A percentile compares a stretch with the other conserved stretches of the same genome.
Conservation (phyloP, 2,888 invertebrate species). For the Papilio gigon region DNA sequence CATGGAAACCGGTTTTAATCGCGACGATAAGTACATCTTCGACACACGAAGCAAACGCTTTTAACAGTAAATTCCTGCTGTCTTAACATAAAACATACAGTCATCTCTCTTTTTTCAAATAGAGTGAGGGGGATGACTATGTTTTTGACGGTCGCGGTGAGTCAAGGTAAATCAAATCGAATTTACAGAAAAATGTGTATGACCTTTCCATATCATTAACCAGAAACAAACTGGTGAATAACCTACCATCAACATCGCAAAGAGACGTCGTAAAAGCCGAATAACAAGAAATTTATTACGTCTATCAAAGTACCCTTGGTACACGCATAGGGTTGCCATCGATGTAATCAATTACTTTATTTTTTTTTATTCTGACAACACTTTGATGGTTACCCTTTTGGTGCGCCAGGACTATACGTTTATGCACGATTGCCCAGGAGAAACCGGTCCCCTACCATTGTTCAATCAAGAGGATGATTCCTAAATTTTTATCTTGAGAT, state of each 20-base stretch:
- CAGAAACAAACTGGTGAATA: constrained; percentile 26
- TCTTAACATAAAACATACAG: neutral
- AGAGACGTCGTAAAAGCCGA: constrained; percentile 30
- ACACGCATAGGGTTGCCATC: constrained; percentile 3
- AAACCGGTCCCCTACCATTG: neutral
- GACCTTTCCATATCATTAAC: constrained; percentile 24
- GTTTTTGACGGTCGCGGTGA: neutral
- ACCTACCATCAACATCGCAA: constrained; percentile 26
- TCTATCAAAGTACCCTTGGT: constrained; percentile 18
- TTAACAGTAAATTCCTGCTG: neutral
- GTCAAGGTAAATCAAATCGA: too few species aligned
- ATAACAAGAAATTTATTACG: constrained; percentile 31
- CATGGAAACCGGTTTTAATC: neutral
- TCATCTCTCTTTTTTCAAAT: neutral
- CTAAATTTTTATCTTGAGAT: neutral
- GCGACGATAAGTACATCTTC: neutral
- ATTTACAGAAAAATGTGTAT: neutral
- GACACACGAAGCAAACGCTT: neutral
- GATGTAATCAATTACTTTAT: constrained; percentile 3
- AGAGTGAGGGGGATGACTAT: neutral
- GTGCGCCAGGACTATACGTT: constrained; percentile 20
- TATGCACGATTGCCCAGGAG: constrained; percentile 15
- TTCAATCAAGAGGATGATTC: constrained; percentile 3
- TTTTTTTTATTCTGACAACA: constrained; percentile 10
- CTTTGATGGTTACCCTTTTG: constrained; percentile 12